Percentiles rank a stretch among this genome's conserved stretches.
Conservation (phyloP, 2,888 invertebrate genomes). For the Acheta domesticus region DNA sequence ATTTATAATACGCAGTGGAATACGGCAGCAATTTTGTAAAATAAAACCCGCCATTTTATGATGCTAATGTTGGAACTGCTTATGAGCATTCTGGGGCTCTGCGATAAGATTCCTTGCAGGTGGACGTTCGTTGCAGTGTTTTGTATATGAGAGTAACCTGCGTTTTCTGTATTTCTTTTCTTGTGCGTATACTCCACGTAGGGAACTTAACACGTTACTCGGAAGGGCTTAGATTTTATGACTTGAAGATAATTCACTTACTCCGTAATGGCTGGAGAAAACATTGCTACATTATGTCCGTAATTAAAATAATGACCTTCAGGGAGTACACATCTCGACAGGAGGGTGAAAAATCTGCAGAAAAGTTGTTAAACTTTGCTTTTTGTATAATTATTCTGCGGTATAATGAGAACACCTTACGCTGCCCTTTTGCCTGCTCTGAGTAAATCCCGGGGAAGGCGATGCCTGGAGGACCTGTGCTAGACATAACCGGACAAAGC, state of each 20-base stretch:
- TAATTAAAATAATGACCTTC: slow-evolving; percentile 18
- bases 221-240: neutral
- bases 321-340: neutral
- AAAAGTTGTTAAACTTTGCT: neutral
- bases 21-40: slow-evolving; percentile 18
- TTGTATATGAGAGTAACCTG: too few relatives aligned
- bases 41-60: neutral
- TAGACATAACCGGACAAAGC: neutral
- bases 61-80: neutral
- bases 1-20: slow-evolving; percentile 11
- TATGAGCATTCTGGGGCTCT: neutral
- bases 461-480: neutral
- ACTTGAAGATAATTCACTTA: neutral
- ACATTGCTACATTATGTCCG: neutral
- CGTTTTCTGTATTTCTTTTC: too few relatives aligned
- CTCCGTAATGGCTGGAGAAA: neutral
- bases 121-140: too few relatives aligned
- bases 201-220: neutral
- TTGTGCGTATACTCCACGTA: too few relatives aligned
- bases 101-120: neutral
- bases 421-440: neutral
- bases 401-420: neutral
- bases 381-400: neutral
- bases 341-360: neutral
- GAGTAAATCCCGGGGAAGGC: neutral